A percentile compares a stretch with the other conserved stretches of the same genome.
Conservation (phyloP, 2,797 vertebrate species). For the Pseudochromis fuscus region DNA sequence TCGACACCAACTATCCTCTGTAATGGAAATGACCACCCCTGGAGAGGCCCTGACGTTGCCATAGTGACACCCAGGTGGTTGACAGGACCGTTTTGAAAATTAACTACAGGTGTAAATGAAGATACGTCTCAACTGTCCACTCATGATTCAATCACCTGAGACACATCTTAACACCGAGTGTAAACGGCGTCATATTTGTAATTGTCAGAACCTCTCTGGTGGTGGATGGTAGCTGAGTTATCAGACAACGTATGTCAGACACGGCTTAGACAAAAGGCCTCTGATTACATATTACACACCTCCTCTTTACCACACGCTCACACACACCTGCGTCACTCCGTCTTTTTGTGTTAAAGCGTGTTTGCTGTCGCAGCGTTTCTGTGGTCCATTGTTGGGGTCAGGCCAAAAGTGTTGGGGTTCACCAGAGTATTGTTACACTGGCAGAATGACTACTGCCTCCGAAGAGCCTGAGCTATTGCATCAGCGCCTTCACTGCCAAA, state of each 20-base stretch:
- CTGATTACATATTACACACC: conserved; percentile 63
- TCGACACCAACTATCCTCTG: no score
- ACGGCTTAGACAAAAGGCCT: conserved; percentile 46
- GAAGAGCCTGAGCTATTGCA: conserved; percentile 66
- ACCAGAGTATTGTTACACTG: conserved; percentile 68
- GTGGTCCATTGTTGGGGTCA: conserved; percentile 51
- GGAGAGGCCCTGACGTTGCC: no score
- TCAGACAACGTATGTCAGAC: conserved; percentile 44
- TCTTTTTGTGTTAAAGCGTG: conserved; percentile 58
- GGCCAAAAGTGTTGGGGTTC: conserved; percentile 64
- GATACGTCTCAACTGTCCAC: no score
- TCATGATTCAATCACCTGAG: no score
- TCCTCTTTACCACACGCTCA: conserved; percentile 52
- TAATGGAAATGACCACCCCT: no score
- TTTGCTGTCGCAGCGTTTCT: conserved; percentile 74
- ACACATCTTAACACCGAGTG: no score
- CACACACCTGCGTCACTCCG: conserved; percentile 71
- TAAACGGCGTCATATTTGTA: no score
- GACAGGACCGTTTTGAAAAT: no score
- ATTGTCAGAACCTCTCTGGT: conserved; percentile 7
- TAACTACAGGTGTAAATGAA: no score
- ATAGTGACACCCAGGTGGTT: no score
- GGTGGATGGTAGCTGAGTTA: conserved; percentile 16
- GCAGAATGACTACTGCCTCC: conserved; percentile 57
- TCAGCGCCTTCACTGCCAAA: conserved; percentile 66